Percentiles rank a stretch among this genome's conserved stretches.
Evolutionary conservation across 2,113 vertebrate species (phyloP).

Genomic region (Chionodraco myersi): DNA sequence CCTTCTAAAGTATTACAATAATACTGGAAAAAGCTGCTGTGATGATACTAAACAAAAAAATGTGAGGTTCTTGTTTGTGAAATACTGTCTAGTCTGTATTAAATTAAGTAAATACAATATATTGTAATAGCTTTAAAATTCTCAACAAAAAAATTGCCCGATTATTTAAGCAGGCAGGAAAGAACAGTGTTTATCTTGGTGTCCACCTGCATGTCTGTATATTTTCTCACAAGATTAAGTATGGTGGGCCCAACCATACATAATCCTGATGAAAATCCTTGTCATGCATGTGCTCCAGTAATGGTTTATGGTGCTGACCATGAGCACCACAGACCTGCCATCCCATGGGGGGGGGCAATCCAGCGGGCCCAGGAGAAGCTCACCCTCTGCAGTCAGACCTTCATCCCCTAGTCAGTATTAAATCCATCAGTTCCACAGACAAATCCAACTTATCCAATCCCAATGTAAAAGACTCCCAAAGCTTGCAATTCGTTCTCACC

Average conservation of each 20-base stretch:
- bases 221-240: conserved; percentile 30
- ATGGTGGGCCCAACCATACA: conserved; percentile 44
- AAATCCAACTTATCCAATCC: conserved; percentile 76
- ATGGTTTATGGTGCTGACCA: conserved; percentile 64
- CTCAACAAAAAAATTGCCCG: neutral
- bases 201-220: conserved; percentile 20
- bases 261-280: conserved; percentile 75
- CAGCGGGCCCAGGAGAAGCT: conserved; percentile 24
- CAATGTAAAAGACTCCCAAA: conserved; percentile 48
- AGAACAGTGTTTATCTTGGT: neutral
- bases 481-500: conserved; percentile 27
- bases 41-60: no score
- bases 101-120: neutral
- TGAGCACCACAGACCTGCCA: conserved; percentile 24
- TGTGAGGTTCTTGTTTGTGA: neutral
- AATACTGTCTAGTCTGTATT: neutral
- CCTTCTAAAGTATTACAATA: neutral
- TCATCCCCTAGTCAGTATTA: conserved; percentile 43
- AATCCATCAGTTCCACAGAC: conserved; percentile 75
- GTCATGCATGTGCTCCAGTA: conserved; percentile 58
- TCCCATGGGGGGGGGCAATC: conserved; percentile 50
- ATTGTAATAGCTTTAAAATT: neutral
- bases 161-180: neutral
- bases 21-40: neutral
- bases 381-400: conserved; percentile 29